Base-by-base conservation (phyloP, 2,888 invertebrate genomes). In the Serrognathus titanus region DNA sequence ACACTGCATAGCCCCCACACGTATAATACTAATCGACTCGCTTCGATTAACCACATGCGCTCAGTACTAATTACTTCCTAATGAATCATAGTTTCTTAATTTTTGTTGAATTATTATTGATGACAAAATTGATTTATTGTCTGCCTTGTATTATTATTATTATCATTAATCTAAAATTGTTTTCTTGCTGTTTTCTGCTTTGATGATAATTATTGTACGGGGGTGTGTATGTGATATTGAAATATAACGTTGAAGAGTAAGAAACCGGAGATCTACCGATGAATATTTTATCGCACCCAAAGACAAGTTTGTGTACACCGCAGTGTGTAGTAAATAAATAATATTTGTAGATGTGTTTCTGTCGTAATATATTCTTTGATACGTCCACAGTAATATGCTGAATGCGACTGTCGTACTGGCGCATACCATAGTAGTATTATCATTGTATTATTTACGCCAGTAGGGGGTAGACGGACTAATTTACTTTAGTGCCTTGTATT, bases 401-500 rank as follows among this genome's bases (percentile, higher is more conserved):
- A 43, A 48, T 48, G 48, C 38, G 24, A 38, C 36, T 48, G 48
- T 48, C 48, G 46, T 43, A 48, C 16, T 20, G 31, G 48, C 40
- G 54, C 54, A 54, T 49, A 54, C 48, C 48, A 54, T 54, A 54
- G 54, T 49, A 49, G 48, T 36, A 54, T 54, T 54, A 53, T 53
- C 47, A 53, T 37, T 53, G 45, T 20, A 53, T 53, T 47, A 54
- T 54, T 54, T 54, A 54, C 48, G 54, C 48, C 49, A 24, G 48
- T 41, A 35, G 54, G 48, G 54, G 53, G 37, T 39, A 41, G 54
- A 43, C 54, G 9, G 43, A 36, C 40, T 54, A 54, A 54, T 54
- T 48, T 54, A 20, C 53, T 53, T 47, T 53, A 53, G 53, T 53
- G 47, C 47, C 11, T 8, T 52, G 46, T 52, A 43, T 43, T 52